Evolutionary conservation across 2,888 invertebrate genomes (phyloP).

Genomic region (Sarcophaga caerulescens): DNA sequence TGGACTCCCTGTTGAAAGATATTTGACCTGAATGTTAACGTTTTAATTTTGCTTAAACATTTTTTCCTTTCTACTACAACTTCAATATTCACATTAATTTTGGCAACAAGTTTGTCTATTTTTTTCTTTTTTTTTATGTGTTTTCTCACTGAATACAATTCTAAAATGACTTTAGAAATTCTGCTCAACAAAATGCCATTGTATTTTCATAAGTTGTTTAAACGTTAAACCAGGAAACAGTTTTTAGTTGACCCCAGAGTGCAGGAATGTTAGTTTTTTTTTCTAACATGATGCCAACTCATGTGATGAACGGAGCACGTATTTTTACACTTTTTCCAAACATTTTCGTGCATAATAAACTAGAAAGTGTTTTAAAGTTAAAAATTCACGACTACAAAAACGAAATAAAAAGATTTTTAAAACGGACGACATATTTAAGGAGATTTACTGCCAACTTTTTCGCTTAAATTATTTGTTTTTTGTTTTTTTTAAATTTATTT

Average conservation of each 20-base stretch:
- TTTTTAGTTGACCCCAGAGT: conserved; percentile 24
- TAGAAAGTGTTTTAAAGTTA: conserved; percentile 53
- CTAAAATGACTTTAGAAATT: too few species aligned
- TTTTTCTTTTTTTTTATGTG: too few species aligned
- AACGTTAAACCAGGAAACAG: background rate
- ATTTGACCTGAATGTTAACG: too few species aligned
- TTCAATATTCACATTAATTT: too few species aligned
- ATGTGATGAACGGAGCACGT: conserved; percentile 18
- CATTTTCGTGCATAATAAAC: conserved; percentile 59
- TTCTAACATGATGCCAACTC: background rate
- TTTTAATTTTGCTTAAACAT: too few species aligned
- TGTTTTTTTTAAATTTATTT: background rate
- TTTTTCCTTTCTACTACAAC: too few species aligned
- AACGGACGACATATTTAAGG: too few species aligned
- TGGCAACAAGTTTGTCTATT: too few species aligned
- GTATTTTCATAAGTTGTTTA: background rate
- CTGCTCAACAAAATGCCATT: background rate
- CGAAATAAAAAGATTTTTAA: background rate
- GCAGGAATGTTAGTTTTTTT: too few species aligned
- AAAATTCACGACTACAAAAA: conserved; percentile 30
- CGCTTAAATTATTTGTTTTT: conserved; percentile 9
- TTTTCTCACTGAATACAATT: too few species aligned
- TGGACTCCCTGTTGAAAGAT: too few species aligned
- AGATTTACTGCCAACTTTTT: too few species aligned
- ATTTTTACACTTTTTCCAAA: conserved; percentile 26